Evolutionary conservation across 2,797 vertebrate species (phyloP).

Genomic region (Atherinosoma microstoma): DNA sequence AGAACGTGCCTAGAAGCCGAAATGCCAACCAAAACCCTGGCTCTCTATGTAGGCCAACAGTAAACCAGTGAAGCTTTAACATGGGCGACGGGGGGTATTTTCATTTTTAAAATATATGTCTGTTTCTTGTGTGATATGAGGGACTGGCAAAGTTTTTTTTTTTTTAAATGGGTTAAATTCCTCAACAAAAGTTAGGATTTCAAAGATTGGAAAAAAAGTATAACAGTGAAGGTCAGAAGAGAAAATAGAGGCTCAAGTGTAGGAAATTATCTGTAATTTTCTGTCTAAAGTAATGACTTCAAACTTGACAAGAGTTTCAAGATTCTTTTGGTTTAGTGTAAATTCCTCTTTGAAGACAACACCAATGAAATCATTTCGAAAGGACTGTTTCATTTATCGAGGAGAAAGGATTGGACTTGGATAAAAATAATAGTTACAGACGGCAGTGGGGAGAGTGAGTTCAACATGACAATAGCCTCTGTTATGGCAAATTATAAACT

Average conservation of each 20-base stretch:
- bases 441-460: neutral
- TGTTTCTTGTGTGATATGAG: neutral
- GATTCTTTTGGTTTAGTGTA: neutral
- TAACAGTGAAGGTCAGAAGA: neutral
- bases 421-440: conserved; percentile 23
- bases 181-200: neutral
- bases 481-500: conserved; percentile 24
- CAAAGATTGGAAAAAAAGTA: neutral
- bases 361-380: conserved; percentile 5
- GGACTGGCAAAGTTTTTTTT: neutral
- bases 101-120: conserved; percentile 25
- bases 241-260: neutral
- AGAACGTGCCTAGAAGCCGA: conserved; percentile 61
- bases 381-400: conserved; percentile 8
- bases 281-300: neutral
- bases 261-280: neutral
- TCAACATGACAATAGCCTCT: conserved; percentile 26
- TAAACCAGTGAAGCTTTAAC: conserved; percentile 35
- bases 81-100: conserved; percentile 1
- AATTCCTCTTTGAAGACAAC: neutral
- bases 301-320: conserved; percentile 1
- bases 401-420: conserved; percentile 20
- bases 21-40: conserved; percentile 44
- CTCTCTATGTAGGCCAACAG: conserved; percentile 39
- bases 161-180: neutral